Evolutionary conservation across 2,888 invertebrate species (phyloP).

Genomic region (Chrysolina americana): DNA sequence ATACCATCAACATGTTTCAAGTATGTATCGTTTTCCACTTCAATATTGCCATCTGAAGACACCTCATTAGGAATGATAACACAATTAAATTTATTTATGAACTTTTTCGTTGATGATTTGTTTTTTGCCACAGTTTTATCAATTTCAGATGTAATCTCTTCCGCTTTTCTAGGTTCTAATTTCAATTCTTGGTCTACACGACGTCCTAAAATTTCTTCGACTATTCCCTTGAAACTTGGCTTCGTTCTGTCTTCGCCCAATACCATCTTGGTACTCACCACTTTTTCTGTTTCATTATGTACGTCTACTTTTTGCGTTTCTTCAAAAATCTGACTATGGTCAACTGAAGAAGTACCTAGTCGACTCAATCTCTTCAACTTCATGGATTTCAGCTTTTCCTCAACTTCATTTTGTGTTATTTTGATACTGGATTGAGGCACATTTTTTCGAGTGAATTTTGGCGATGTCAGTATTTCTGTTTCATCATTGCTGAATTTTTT

Average conservation of each 20-base stretch:
- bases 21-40: neutral
- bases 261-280: neutral
- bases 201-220: neutral
- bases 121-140: neutral
- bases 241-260: slow-evolving; percentile 10
- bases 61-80: neutral
- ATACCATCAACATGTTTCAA: neutral
- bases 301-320: slow-evolving; percentile 41
- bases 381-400: slow-evolving; percentile 51
- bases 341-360: slow-evolving; percentile 44
- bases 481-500: neutral
- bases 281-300: slow-evolving; percentile 15
- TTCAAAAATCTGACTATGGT: slow-evolving; percentile 25
- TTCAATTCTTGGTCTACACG: neutral
- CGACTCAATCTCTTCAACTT: slow-evolving; percentile 49
- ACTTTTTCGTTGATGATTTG: slow-evolving; percentile 31
- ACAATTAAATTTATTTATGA: slow-evolving; percentile 39
- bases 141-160: neutral
- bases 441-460: slow-evolving; percentile 14
- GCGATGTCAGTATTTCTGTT: neutral
- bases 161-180: neutral
- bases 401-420: slow-evolving; percentile 48
- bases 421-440: neutral
- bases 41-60: neutral
- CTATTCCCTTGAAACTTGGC: slow-evolving; percentile 7